These are phyloP conservation scores for Corvus cornix DNA, from an alignment of 2,113 vertebrate genomes.

Conservation along the genomic window DNA sequence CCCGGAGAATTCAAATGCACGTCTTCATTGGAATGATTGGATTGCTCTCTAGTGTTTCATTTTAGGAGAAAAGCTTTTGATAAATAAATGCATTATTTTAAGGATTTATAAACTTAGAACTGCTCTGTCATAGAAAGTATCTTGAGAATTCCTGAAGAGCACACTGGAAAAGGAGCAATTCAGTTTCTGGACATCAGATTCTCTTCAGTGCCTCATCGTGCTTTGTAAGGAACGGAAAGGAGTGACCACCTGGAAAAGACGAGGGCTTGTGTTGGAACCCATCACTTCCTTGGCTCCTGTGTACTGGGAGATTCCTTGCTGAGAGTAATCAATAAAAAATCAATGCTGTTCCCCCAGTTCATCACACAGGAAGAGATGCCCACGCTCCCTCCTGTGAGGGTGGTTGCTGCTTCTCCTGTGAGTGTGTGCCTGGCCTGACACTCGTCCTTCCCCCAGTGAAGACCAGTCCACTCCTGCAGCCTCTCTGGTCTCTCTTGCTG, in stretches of 20 bases:
- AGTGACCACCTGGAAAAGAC: background rate
- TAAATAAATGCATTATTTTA: constrained; percentile 48
- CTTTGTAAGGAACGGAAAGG: background rate
- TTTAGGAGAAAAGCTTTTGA: constrained; percentile 29
- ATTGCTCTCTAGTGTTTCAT: constrained; percentile 38
- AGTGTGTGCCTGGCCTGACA: background rate
- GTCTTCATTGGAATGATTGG: background rate
- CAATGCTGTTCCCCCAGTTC: background rate
- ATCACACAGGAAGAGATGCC: background rate
- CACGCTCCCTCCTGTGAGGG: background rate
- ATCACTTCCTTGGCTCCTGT: background rate
- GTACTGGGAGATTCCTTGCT: background rate
- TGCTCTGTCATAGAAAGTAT: background rate
- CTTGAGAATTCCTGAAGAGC: background rate
- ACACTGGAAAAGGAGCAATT: background rate
- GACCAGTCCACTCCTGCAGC: background rate
- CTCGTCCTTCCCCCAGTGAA: background rate
- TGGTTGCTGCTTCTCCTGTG: background rate
- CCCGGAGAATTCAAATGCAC: background rate
- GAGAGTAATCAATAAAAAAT: background rate
- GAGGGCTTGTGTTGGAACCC: background rate
- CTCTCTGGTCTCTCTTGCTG: background rate
- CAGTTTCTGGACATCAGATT: background rate
- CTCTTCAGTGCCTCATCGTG: background rate
- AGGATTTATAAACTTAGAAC: constrained; percentile 26